phyloP scores from a whole-genome alignment of 1,140 invertebrate species.

The Temnothorax nylanderi region DNA sequence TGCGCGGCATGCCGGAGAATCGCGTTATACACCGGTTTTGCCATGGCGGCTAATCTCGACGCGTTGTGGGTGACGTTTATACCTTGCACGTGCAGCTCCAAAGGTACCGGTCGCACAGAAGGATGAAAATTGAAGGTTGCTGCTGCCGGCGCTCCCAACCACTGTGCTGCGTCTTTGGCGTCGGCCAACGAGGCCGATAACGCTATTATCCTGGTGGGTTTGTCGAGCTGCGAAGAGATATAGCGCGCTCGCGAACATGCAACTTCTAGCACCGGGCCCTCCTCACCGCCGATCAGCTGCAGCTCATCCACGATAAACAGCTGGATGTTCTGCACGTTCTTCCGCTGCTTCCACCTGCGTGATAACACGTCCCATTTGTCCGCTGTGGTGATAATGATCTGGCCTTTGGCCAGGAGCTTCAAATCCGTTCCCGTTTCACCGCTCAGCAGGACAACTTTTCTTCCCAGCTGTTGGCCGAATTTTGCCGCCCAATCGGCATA shows the following conservation, averaged over 20 bases:
- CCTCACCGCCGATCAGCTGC: conserved; percentile 95
- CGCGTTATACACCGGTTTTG: conserved; percentile 98
- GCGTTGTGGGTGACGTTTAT: conserved; percentile 99
- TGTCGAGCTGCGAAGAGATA: conserved; percentile 98
- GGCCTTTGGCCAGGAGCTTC: conserved; percentile 96
- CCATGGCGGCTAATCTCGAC: conserved; percentile 98
- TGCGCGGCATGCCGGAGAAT: conserved; percentile 95
- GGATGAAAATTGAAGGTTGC: conserved; percentile 99
- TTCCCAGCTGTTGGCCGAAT: conserved; percentile 92
- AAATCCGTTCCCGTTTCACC: conserved; percentile 99
- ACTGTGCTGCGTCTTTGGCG: conserved; percentile 97
- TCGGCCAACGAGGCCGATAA: conserved; percentile 97
- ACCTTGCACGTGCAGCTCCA: conserved; percentile 98
- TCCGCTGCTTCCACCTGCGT: conserved; percentile 98
- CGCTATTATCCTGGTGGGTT: conserved; percentile 97
- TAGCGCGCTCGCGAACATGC: conserved; percentile 99
- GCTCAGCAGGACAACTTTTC: conserved; percentile 97
- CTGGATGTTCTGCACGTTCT: conserved; percentile 98
- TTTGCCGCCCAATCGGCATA: conserved; percentile 97
- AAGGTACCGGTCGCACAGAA: conserved; percentile 96
- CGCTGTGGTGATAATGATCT: conserved; percentile 98
- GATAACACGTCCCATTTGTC: conserved; percentile 99
- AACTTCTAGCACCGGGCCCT: conserved; percentile 97
- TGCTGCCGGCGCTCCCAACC: conserved; percentile 97
- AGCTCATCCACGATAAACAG: conserved; percentile 99